Evolutionary conservation across 2,113 vertebrate species (phyloP), one percentile per base, ranked within the genome.

Genomic region (Sinocyclocheilus maitianheensis): DNA sequence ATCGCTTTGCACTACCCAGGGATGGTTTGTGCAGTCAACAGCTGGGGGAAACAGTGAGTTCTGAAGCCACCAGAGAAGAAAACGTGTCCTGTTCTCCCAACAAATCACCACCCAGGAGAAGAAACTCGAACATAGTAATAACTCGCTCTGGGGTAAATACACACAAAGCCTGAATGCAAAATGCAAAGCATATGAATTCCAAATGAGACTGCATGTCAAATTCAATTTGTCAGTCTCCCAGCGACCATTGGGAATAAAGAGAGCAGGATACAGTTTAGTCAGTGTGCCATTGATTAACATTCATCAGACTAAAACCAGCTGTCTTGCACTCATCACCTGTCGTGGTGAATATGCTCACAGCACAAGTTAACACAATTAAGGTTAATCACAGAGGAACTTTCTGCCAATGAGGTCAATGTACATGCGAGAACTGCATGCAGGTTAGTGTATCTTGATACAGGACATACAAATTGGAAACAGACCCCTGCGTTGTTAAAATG

Each of bases 221-320:
- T 37, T 65, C 58, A 6, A 81, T 81, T 81, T 26, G 78, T 65
- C 77, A 58, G 30, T 79, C 77, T 79, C 55, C 11, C 34, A 40
- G 55, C 8, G 11, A 55, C 77, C 58, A 62, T 8, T 63, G 78
- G 78, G 55, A 63, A 79, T 60, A 81, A 37, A 81, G 58, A 65
- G 78, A 80, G 22, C 34, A 80, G 55, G 77, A 80, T 43, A 62
- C 30, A 80, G 77, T 80, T 80, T 80, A 80, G 77, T 80, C 58
- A 80, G 77, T 80, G 74, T 26, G 43, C 74, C 74, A 51, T 18
- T 76, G 74, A 76, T 76, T 76, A 76, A n/a, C 77, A 80, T 80
- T 63, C 55, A 40, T 62, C 58, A 80, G 34, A 18, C 4, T 63
- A 80, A 62, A 63, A 37, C 74, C 46, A 76, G 74, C 74, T 76